phyloP scores from a whole-genome alignment of 2,797 vertebrate genomes.

The Acipenser ruthenus region DNA sequence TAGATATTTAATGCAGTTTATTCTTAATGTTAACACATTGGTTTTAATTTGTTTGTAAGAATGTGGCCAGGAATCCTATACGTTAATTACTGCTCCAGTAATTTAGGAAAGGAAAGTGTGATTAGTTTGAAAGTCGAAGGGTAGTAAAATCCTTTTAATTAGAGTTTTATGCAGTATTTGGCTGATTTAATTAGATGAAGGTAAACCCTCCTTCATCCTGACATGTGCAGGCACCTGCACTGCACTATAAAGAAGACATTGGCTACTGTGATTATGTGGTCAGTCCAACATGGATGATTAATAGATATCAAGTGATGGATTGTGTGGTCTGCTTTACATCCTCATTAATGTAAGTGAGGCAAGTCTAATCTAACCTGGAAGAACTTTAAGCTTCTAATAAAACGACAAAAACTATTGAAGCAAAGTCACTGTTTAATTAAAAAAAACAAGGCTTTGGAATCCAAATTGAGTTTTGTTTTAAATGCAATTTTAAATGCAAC shows the following conservation, averaged over 20 bases:
- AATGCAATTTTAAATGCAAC: too few relatives aligned
- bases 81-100: constrained; percentile 17
- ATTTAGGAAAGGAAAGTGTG: neutral
- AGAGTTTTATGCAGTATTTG: constrained; percentile 13
- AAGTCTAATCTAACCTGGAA: too few relatives aligned
- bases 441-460: neutral
- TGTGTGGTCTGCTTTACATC: too few relatives aligned
- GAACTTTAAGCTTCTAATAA: too few relatives aligned
- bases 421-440: neutral
- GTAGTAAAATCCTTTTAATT: constrained; percentile 14
- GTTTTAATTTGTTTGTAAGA: constrained; percentile 5
- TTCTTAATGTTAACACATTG: neutral
- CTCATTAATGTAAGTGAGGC: too few relatives aligned
- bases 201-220: constrained; percentile 28
- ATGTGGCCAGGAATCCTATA: neutral
- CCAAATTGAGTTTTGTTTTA: too few relatives aligned
- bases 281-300: too few relatives aligned
- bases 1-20: too few relatives aligned
- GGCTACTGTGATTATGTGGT: neutral
- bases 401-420: too few relatives aligned
- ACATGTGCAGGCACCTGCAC: constrained; percentile 15
- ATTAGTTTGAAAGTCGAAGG: constrained; percentile 7
- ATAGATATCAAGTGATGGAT: too few relatives aligned
- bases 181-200: constrained; percentile 32
- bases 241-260: constrained; percentile 1